These are phyloP conservation scores for Tapirus terrestris DNA, from an alignment of 2,113 vertebrate genomes.

Conservation along the genomic window DNA sequence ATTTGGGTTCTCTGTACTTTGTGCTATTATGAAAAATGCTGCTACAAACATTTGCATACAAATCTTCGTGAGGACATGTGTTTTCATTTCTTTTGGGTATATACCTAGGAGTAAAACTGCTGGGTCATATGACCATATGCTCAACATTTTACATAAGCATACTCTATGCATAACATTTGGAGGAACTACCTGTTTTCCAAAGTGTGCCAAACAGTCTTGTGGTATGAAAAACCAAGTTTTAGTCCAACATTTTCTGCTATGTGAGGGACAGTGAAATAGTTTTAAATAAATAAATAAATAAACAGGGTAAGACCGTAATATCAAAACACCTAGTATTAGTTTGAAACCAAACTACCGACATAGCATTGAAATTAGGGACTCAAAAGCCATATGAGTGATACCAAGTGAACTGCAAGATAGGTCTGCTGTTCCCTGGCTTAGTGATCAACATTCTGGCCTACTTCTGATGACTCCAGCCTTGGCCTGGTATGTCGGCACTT, in stretches of 20 bases:
- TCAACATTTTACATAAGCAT: not conserved
- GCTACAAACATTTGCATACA: not conserved
- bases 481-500: not conserved
- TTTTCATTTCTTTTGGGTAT: not conserved
- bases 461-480: not conserved
- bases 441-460: not conserved
- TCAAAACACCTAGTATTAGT: not conserved
- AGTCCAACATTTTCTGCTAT: not conserved
- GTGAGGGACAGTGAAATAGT: not conserved
- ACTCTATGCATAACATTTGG: not conserved
- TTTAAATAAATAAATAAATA: not conserved
- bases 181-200: not conserved
- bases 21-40: conserved; percentile 7
- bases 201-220: not conserved
- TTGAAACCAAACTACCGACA: not conserved
- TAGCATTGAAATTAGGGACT: not conserved
- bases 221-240: not conserved
- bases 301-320: not conserved
- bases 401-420: not conserved
- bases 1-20: not conserved
- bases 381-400: not conserved
- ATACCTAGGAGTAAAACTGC: not conserved
- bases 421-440: not conserved
- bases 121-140: not conserved
- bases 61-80: not conserved